Conservation (phyloP, 2,113 vertebrate species). For the Microtus ochrogaster region DNA sequence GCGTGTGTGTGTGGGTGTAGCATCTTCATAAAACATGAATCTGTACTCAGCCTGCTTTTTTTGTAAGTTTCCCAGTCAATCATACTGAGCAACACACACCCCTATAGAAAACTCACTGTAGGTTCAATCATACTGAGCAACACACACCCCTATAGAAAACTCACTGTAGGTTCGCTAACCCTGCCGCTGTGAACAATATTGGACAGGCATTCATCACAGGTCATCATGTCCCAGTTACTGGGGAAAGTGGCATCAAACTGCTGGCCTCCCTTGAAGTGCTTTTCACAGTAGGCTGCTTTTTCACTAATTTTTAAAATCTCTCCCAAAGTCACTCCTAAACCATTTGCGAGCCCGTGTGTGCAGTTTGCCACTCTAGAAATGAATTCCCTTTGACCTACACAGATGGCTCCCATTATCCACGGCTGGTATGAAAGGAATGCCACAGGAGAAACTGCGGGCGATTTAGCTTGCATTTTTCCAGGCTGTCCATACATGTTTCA, state of each 20-base stretch:
- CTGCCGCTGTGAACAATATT: not conserved
- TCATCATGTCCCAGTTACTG: not conserved
- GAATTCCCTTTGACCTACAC: conserved; percentile 56
- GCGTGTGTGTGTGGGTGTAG: too few species aligned
- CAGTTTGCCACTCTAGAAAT: not conserved
- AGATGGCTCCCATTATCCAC: conserved; percentile 67
- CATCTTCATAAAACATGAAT: not conserved
- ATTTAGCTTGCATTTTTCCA: conserved; percentile 7
- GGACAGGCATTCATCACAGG: not conserved
- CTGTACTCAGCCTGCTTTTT: not conserved
- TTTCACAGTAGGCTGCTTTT: conserved; percentile 39
- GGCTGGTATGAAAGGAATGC: conserved; percentile 54
- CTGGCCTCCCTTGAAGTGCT: conserved; percentile 3
- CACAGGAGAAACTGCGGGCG: not conserved
- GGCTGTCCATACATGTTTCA: conserved; percentile 26
- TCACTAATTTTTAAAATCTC: conserved; percentile 25
- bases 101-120: not conserved
- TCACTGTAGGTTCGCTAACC: not conserved
- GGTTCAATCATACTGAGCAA: not conserved
- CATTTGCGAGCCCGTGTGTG: conserved; percentile 34
- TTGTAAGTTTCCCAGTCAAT: not conserved
- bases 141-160: not conserved
- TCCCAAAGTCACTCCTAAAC: conserved; percentile 43
- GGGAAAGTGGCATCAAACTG: not conserved
- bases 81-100: not conserved